phyloP scores from a whole-genome alignment of 1,140 invertebrate species.

The Bombus soroeensis region DNA sequence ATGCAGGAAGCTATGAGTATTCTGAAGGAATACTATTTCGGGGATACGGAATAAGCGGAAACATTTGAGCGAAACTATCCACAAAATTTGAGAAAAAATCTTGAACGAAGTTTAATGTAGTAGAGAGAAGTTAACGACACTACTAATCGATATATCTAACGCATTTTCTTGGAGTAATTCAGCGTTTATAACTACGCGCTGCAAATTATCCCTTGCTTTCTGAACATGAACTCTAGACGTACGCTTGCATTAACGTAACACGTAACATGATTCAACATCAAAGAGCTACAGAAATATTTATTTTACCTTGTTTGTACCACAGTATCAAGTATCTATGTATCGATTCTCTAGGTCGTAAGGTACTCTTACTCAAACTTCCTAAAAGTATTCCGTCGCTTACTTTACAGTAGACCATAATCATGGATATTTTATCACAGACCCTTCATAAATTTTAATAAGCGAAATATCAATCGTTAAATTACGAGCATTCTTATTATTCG shows the following conservation, averaged over 20 bases:
- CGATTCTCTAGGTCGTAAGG: background rate
- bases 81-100: no score
- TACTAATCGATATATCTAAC: background rate
- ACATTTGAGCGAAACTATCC: background rate
- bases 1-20: slow-evolving; percentile 78
- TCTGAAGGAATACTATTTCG: slow-evolving; percentile 78
- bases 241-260: background rate
- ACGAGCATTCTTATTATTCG: background rate
- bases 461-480: background rate
- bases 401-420: background rate
- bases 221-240: background rate
- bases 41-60: slow-evolving; percentile 62
- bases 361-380: background rate
- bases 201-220: background rate
- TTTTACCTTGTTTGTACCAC: no score
- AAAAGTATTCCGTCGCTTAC: no score
- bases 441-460: background rate
- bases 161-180: background rate
- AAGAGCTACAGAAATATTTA: background rate
- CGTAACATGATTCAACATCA: slow-evolving; percentile 2
- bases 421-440: background rate
- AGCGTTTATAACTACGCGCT: no score
- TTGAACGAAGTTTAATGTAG: background rate
- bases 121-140: background rate
- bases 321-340: slow-evolving; percentile 16